Base-by-base conservation (phyloP, 2,888 invertebrate genomes). In the Dryococelus australis region DNA sequence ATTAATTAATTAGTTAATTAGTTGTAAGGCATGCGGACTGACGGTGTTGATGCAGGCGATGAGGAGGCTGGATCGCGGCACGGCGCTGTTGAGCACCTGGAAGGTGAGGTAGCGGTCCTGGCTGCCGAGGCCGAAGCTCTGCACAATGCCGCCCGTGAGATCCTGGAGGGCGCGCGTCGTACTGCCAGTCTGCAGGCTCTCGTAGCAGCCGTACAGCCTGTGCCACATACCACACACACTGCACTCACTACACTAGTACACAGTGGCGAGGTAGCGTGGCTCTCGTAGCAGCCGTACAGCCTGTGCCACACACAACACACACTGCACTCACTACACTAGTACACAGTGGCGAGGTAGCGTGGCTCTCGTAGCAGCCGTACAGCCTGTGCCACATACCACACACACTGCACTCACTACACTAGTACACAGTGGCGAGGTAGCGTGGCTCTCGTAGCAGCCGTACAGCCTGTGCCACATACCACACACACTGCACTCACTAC, bases 101-200 rank as follows among this genome's bases (percentile, higher is more conserved):
- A 95, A 94, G 47, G 96, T 95, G 89, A 96, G 93, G 91, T 94
- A 95, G 88, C 94, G 94, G 91, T 95, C 95, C 91, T 95, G 95
- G 88, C 94, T 94, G 87, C 94, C 94, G 89, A 96, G 93, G 86
- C 94, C 93, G 92, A 96, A 96, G 92, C 96, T 95, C 92, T 96
- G 96, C 89, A 96, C 96, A 89, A 96, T 95, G 87, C 96, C 96
- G 85, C 96, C 96, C 8, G 96, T 95, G 89, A 97, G 93, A 91
- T 96, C 96, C 92, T 96, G 95, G 90, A 96, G 94, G 16, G 96
- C 96, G 91, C 96, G 93, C 79, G 96, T 95, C 87, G 95, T 94
- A 89, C 94, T 94, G 89, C 95, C 95, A 86, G 94, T 94, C 43
- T 94, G 93, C 89, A 95, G 92, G 90, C 94, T 94, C 91, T 94